Percentiles rank a stretch among this genome's conserved stretches.
Evolutionary conservation across 2,113 vertebrate genomes (phyloP).

Genomic region (Thermophis baileyi): DNA sequence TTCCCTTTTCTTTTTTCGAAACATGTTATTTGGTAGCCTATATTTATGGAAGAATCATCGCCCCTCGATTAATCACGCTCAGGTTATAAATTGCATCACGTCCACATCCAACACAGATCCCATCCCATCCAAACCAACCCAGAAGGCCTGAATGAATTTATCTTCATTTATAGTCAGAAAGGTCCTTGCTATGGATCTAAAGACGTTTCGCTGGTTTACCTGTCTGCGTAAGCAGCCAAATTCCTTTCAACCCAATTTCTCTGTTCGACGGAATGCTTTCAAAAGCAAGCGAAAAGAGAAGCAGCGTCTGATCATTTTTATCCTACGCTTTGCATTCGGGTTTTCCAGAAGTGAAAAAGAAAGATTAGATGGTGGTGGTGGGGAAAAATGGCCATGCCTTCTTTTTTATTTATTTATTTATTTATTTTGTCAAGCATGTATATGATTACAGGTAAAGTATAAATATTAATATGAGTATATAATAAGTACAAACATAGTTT

Average conservation of each 20-base stretch:
- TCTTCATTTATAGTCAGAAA: not conserved
- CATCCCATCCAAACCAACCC: not conserved
- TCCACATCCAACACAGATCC: not conserved
- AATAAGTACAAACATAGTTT: no score
- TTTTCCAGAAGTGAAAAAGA: not conserved
- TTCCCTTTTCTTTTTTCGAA: not conserved
- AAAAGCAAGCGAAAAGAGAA: not conserved
- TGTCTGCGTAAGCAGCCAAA: not conserved
- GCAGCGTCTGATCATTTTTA: fast-evolving
- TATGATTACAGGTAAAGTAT: no score
- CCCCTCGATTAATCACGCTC: not conserved
- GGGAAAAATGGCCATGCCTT: not conserved
- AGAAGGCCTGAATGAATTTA: not conserved
- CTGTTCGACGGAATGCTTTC: fast-evolving
- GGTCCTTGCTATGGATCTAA: not conserved
- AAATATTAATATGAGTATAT: no score
- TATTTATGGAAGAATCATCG: not conserved
- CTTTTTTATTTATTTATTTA: no score
- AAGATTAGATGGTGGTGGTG: not conserved
- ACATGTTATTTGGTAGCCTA: not conserved
- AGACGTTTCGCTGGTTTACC: not conserved
- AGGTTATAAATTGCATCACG: not conserved
- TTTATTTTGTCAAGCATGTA: no score
- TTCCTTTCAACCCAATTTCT: not conserved
- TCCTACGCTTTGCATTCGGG: not conserved